A percentile compares a stretch with the other conserved stretches of the same genome.
Evolutionary conservation across 2,888 invertebrate genomes (phyloP).

Genomic region (Carabus problematicus): DNA sequence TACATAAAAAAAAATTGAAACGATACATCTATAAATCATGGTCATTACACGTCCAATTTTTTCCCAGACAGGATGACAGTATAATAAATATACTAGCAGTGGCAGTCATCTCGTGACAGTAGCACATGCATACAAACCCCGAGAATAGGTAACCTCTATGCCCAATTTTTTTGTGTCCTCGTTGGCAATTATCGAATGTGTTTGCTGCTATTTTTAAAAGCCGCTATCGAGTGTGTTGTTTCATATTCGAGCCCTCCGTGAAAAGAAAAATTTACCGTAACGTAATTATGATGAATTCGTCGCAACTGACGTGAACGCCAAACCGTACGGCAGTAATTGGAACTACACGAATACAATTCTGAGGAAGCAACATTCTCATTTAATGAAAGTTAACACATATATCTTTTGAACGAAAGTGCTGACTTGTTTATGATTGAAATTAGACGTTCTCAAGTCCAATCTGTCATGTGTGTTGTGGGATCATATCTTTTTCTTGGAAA

Average conservation of each 20-base stretch:
- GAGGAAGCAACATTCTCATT: no score
- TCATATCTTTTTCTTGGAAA: no score
- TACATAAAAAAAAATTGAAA: slow-evolving; percentile 7
- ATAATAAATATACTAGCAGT: slow-evolving; percentile 15
- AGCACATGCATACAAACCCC: slow-evolving; percentile 2
- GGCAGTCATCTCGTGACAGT: slow-evolving; percentile 13
- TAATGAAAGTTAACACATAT: no score
- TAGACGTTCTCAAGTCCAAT: no score
- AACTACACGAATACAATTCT: background rate
- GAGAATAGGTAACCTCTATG: background rate
- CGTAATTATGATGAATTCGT: slow-evolving; percentile 15
- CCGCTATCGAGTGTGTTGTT: background rate
- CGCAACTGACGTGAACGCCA: background rate
- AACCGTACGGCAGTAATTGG: background rate
- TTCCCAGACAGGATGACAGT: slow-evolving; percentile 16
- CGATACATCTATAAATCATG: slow-evolving; percentile 22
- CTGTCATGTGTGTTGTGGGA: no score
- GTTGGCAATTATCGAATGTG: slow-evolving; percentile 12
- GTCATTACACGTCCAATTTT: slow-evolving; percentile 15
- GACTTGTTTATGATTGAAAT: no score
- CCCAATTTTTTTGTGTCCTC: slow-evolving; percentile 13
- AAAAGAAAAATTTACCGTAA: slow-evolving; percentile 9
- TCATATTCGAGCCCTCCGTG: background rate
- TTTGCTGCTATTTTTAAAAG: slow-evolving; percentile 11
- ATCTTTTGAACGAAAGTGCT: no score